Percentiles rank a stretch among this genome's conserved stretches.
Conservation (phyloP, 2,797 vertebrate genomes). For the Gymnothorax javanicus region DNA sequence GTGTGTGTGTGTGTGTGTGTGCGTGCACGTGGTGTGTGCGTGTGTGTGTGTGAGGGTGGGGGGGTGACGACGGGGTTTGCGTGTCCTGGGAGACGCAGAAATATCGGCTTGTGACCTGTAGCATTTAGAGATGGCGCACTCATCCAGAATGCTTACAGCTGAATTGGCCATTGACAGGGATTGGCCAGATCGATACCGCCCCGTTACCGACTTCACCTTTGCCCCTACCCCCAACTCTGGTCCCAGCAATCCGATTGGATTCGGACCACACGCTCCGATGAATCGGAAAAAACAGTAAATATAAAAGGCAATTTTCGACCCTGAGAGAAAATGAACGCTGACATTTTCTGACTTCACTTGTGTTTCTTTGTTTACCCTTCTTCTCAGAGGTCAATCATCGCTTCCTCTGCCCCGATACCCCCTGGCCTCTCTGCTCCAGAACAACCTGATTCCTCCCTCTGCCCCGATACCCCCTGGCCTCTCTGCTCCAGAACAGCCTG, state of each 20-base stretch:
- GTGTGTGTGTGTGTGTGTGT: background rate
- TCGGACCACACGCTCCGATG: constrained; percentile 57
- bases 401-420: background rate
- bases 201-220: constrained; percentile 71
- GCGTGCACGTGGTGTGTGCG: constrained; percentile 18
- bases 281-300: constrained; percentile 64
- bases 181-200: constrained; percentile 70
- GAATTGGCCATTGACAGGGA: constrained; percentile 62
- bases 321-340: constrained; percentile 18
- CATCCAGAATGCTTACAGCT: constrained; percentile 72
- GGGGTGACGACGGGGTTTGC: constrained; percentile 30
- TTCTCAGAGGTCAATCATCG: background rate
- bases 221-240: constrained; percentile 58
- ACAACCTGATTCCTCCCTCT: constrained; percentile 20
- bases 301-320: constrained; percentile 59
- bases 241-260: constrained; percentile 48
- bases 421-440: background rate
- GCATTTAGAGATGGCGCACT: constrained; percentile 66
- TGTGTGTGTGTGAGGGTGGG: too few species aligned
- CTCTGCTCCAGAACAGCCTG: too few species aligned
- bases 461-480: background rate
- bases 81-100: constrained; percentile 52
- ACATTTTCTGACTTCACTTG: constrained; percentile 26
- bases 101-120: constrained; percentile 65
- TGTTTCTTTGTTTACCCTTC: constrained; percentile 23